A percentile compares a stretch with the other conserved stretches of the same genome.
phyloP scores from a whole-genome alignment of 2,113 vertebrate species.

The Merops nubicus region DNA sequence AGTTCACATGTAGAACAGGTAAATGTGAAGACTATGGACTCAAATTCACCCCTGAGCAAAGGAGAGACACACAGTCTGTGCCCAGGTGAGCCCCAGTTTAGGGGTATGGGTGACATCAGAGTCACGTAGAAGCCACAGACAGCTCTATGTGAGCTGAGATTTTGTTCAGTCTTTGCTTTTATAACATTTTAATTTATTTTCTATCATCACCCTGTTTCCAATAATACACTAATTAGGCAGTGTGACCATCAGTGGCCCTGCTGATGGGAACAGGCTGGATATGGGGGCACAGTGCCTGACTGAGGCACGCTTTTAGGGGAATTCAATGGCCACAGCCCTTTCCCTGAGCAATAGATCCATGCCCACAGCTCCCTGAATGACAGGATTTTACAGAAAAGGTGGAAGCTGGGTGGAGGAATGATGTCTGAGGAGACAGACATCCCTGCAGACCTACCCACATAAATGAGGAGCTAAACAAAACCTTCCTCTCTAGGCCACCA shows the following conservation, averaged over 20 bases:
- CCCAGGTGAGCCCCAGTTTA: accelerated
- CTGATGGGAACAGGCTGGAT: neutral
- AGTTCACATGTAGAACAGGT: neutral
- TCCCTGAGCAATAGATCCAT: accelerated
- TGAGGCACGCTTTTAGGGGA: neutral
- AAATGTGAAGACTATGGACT: neutral
- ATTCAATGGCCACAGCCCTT: neutral
- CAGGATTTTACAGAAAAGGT: neutral
- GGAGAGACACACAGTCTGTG: neutral
- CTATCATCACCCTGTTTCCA: neutral
- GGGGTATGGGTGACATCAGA: neutral
- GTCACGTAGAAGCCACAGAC: neutral
- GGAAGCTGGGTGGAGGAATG: neutral
- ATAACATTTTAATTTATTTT: neutral
- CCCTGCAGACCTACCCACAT: neutral
- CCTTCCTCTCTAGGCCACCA: neutral
- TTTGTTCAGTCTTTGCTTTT: neutral
- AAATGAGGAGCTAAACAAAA: neutral
- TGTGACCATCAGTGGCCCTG: neutral
- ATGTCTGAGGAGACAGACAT: neutral
- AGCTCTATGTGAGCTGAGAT: neutral
- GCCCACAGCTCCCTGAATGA: neutral
- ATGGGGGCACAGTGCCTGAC: accelerated
- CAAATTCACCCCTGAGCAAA: neutral
- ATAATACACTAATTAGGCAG: neutral